Percentiles rank a stretch among this genome's conserved stretches.
Conservation (phyloP, 2,888 invertebrate species). For the Thecophora atra region DNA sequence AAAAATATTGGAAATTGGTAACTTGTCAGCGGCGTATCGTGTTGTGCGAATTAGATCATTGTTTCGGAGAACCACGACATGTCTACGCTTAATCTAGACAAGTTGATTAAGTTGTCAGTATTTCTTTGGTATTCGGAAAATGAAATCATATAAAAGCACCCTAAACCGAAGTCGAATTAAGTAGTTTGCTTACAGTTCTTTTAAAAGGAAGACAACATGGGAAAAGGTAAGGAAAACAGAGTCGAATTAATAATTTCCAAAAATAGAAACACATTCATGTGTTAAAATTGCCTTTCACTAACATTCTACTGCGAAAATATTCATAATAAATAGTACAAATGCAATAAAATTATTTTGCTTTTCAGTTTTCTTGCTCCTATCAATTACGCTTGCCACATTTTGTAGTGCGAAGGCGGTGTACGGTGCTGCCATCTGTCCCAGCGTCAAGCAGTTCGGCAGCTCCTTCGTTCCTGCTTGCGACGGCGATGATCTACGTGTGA, state of each 20-base stretch:
- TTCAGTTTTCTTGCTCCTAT: constrained; percentile 44
- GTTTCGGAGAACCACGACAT: background rate
- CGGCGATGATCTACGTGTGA: constrained; percentile 36
- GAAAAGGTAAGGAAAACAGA: background rate
- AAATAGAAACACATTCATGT: no score
- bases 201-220: constrained; percentile 35
- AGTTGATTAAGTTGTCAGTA: constrained; percentile 51
- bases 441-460: constrained; percentile 17
- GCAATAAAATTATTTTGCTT: no score
- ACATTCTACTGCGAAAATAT: no score
- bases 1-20: no score
- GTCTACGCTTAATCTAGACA: constrained; percentile 50
- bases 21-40: no score
- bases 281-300: no score
- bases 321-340: no score
- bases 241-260: background rate
- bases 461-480: constrained; percentile 45
- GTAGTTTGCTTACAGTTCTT: constrained; percentile 32
- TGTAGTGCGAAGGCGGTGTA: constrained; percentile 20
- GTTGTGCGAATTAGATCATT: background rate
- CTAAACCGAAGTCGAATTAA: constrained; percentile 14
- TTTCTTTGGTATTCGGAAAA: background rate
- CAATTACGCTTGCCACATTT: constrained; percentile 43
- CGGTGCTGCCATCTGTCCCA: constrained; percentile 28
- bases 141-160: constrained; percentile 41